Evolutionary conservation across 2,797 vertebrate genomes (phyloP), one percentile per base, ranked within the genome.

Genomic region (Philypnodon macrostomus): DNA sequence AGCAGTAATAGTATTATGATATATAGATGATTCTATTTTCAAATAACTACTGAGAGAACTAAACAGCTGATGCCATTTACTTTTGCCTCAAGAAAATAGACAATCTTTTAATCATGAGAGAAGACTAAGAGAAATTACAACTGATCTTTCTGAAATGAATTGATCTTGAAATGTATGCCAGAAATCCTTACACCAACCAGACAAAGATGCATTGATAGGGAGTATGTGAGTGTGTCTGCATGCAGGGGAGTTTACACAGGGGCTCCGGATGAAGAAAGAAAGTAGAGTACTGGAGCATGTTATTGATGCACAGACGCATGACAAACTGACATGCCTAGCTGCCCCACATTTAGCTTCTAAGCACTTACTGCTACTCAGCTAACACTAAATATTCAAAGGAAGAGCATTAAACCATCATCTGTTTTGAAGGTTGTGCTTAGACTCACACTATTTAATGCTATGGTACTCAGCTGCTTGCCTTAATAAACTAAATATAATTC

Each of bases 331-430:
- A 73, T 46, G 63, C 46, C 53, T n/a, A n/a, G n/a, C n/a, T 80
- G 79, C 57, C 78, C 74, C 79, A 87, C 75, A 83, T 85, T 81
- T 65, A 62, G 71, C 70, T 79, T 71, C n/a, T n/a, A n/a, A n/a
- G n/a, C n/a, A n/a, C n/a, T 73, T 67, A 69, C 64, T 41, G 50
- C 70, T 58, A 49, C 62, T 47, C 48, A 32, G 50, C 51, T 58
- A 61, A 69, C 41, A 52, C 78, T 83, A 79, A 86, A 86, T 81
- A 88, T 86, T 87, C 58, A 86, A 47, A 73, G 39, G 70, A 52
- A 58, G 57, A 77, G 63, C 63, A 74, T 63, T 72, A 72, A 72
- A 61, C 67, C 67, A 54, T 74, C 62, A 55, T 61, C 53, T 72
- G 63, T 71, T 57, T 34, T 16, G 27, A 44, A 46, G 57, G 33